Base-by-base conservation (phyloP, 2,888 invertebrate genomes). In the Mesopsocus fuscifrons region DNA sequence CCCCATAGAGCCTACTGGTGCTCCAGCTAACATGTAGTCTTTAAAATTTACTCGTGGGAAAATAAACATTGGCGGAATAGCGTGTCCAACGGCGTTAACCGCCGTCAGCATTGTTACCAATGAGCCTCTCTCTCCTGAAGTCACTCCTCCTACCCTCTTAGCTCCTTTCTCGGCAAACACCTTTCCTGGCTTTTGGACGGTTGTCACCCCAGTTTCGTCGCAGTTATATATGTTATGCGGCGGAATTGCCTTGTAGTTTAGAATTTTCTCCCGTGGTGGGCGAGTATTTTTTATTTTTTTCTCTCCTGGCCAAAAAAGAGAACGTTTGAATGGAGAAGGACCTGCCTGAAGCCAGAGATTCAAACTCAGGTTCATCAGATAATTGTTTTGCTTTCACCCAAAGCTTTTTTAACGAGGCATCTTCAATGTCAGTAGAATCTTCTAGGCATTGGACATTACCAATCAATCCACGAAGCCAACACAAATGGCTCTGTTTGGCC, bases 1-100 rank as follows among this genome's bases (percentile, higher is more conserved):
- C 13, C 55, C 57, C 47, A 54, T 54, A 38, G 48, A 53, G 2
- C 49, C 56, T 21, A 50, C 45, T 13, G 56, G 57, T 6, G 55
- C 54, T 47, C 51, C 51, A 16, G 18, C 16, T 5, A 51, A 17
- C 46, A 50, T 51, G 11, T 45, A 11, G 15, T 49, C 48, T 38
- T 48, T 50, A 42, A 46, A 56, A 43, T 49, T 52, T 3, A 50
- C 33, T 3, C 52, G 43, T 9, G 53, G 54, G 44, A 57, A 55
- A 3, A 56, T 46, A 45, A 57, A 54, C 52, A 54, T 50, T 8
- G 49, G 51, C 17, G 45, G 55, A 47, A 48, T 49, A 2, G 49
- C 46, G n/a, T 50, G 44, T 34, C 52, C 52, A 6, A 35, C 17
- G 26, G 52, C 53, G 48, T 38, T 51, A 2, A 46, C 48, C 22